These are phyloP conservation scores for Calephelis perditalis DNA, from an alignment of 2,888 invertebrate genomes.

Conservation along the genomic window DNA sequence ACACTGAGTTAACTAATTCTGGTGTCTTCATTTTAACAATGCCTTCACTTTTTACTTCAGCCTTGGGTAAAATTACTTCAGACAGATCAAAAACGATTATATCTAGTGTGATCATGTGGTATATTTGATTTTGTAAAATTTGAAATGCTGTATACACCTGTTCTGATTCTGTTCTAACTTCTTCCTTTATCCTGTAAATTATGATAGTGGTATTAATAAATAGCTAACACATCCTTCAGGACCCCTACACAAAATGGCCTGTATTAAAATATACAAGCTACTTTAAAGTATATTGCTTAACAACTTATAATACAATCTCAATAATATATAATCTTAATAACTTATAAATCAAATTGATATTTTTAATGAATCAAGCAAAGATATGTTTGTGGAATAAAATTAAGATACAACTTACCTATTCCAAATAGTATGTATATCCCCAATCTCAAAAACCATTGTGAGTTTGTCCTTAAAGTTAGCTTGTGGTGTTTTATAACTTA, in stretches of 20 bases:
- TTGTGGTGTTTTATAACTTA: slow-evolving; percentile 50
- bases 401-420: slow-evolving; percentile 46
- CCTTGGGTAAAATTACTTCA: slow-evolving; percentile 54
- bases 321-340: no score
- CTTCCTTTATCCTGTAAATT: slow-evolving; percentile 50
- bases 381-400: neutral
- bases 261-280: no score
- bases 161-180: slow-evolving; percentile 42
- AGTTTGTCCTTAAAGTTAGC: slow-evolving; percentile 52
- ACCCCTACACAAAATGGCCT: no score
- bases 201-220: neutral
- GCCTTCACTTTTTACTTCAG: slow-evolving; percentile 56
- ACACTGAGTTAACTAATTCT: slow-evolving; percentile 58
- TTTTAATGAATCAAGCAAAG: no score
- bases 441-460: slow-evolving; percentile 52
- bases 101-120: slow-evolving; percentile 47
- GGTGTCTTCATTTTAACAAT: slow-evolving; percentile 62
- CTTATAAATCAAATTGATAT: no score
- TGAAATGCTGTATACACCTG: slow-evolving; percentile 49
- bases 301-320: no score
- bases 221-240: no score
- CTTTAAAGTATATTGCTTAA: no score
- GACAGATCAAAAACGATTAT: slow-evolving; percentile 52
- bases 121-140: slow-evolving; percentile 58
- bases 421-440: slow-evolving; percentile 57